Percentiles rank a stretch among this genome's conserved stretches.
Conservation (phyloP, 2,113 vertebrate genomes). For the Cochlearius cochlearius region DNA sequence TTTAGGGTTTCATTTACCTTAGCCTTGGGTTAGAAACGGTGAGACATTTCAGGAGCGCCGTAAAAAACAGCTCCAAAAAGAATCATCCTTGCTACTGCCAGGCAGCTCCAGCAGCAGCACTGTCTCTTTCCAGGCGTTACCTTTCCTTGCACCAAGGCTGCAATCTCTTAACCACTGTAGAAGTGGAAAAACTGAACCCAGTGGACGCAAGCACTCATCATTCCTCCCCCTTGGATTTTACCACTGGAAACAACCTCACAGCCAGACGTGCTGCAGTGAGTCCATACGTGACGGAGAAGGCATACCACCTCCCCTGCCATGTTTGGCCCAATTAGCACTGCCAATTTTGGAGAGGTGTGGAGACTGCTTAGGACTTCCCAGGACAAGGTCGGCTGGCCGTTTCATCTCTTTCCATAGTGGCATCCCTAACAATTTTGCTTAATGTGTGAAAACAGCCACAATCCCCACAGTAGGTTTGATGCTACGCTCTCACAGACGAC, state of each 20-base stretch:
- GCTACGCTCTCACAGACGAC: neutral
- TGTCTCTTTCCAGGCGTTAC: accelerated
- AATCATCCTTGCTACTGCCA: neutral
- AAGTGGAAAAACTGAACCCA: neutral
- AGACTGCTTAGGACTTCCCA: neutral
- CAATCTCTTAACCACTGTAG: neutral
- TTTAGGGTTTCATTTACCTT: neutral
- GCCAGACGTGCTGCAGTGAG: accelerated
- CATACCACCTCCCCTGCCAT: accelerated
- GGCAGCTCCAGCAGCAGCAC: neutral
- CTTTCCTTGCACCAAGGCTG: neutral
- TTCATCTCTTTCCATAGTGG: neutral
- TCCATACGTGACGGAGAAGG: neutral
- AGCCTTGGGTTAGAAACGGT: neutral
- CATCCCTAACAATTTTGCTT: neutral
- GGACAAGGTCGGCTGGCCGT: accelerated
- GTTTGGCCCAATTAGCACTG: accelerated
- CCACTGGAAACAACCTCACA: neutral
- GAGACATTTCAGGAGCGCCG: neutral
- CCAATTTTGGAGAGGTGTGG: neutral
- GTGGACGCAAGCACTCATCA: neutral
- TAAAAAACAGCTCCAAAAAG: neutral
- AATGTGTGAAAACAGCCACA: accelerated
- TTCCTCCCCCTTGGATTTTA: neutral
- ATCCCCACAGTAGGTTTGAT: neutral